A percentile compares a stretch with the other conserved stretches of the same genome.
Conservation (phyloP, 2,888 invertebrate genomes). For the Nemotelus pantherinus region DNA sequence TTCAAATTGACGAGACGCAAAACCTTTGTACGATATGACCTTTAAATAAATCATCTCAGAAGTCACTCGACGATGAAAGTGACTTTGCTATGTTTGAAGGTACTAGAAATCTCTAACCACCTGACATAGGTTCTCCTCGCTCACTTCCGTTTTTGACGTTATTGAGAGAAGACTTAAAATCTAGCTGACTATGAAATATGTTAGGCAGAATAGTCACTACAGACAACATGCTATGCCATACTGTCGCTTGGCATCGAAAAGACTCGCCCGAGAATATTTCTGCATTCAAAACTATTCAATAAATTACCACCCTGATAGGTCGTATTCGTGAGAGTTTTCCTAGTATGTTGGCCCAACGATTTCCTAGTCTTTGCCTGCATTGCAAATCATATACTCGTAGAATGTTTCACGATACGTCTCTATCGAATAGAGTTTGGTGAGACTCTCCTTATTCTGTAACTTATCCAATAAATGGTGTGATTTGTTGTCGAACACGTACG, state of each 20-base stretch:
- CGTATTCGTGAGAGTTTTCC: neutral
- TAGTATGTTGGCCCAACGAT: slow-evolving; percentile 28
- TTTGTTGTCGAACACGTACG: slow-evolving; percentile 39
- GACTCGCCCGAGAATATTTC: neutral
- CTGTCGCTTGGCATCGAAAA: no score
- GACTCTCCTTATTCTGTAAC: slow-evolving; percentile 18
- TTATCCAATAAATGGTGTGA: slow-evolving; percentile 35
- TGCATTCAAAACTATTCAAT: slow-evolving; percentile 35
- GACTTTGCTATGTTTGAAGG: neutral
- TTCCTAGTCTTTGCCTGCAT: neutral
- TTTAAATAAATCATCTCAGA: slow-evolving; percentile 33
- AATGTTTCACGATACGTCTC: neutral
- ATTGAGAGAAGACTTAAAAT: slow-evolving; percentile 30
- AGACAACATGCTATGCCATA: no score
- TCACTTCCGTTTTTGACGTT: neutral
- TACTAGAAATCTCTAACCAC: neutral
- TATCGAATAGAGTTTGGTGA: neutral
- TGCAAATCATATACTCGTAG: no score
- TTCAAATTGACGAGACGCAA: slow-evolving; percentile 8
- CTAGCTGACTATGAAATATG: slow-evolving; percentile 25
- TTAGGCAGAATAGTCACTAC: neutral
- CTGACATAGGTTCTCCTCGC: neutral
- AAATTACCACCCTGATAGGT: slow-evolving; percentile 9
- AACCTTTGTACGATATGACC: slow-evolving; percentile 25
- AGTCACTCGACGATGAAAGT: neutral